Percentiles rank a stretch among this genome's conserved stretches.
Evolutionary conservation across 1,140 invertebrate species (phyloP).

Genomic region (Penaeus vannamei): DNA sequence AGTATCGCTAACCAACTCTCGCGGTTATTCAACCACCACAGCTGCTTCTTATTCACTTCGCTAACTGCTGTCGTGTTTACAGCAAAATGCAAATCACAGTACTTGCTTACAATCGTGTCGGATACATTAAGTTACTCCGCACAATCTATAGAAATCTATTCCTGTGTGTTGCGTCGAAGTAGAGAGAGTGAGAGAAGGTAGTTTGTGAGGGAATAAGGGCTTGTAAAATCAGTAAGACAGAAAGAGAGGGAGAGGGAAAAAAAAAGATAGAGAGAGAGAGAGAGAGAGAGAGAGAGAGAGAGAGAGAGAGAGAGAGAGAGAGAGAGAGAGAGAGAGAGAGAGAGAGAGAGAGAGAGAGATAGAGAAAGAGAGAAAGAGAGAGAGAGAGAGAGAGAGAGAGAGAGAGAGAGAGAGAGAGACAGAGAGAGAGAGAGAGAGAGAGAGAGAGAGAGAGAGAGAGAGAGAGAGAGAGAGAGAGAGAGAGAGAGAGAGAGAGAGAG

Average conservation of each 20-base stretch:
- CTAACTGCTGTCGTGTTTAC: no score
- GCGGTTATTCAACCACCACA: no score
- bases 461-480: neutral
- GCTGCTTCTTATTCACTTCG: no score
- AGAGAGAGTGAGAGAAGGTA: neutral
- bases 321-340: neutral
- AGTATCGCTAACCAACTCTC: no score
- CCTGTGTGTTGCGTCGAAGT: no score
- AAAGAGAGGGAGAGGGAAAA: neutral
- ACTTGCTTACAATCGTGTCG: no score
- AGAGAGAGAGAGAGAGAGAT: neutral
- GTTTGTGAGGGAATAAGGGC: conserved; percentile 24
- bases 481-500: neutral
- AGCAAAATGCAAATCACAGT: no score
- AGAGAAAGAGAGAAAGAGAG: no score
- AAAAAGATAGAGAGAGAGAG: neutral
- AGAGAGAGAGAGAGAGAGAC: neutral
- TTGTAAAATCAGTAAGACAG: neutral
- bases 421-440: neutral
- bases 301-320: neutral
- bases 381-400: neutral
- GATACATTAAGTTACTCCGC: no score
- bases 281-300: neutral
- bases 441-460: neutral
- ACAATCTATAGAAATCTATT: no score